Conservation (phyloP, 2,797 vertebrate species). For the Hirundo rustica region DNA sequence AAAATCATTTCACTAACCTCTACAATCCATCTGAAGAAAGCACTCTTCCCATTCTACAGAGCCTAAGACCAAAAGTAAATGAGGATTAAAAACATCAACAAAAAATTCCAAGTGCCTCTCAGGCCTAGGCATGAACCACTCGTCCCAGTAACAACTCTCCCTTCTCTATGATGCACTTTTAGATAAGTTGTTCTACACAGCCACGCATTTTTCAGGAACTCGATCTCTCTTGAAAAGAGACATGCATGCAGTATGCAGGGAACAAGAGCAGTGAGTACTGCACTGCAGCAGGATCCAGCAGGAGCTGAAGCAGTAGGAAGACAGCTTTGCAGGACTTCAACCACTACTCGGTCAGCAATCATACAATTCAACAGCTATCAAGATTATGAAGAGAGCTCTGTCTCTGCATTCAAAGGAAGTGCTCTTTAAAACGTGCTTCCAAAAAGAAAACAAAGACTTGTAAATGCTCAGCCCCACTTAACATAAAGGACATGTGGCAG, state of each 20-base stretch:
- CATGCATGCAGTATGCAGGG: neutral
- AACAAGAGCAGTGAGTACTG: neutral
- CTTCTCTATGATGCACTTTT: neutral
- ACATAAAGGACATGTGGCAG: neutral
- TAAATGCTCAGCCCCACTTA: neutral
- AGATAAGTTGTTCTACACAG: neutral
- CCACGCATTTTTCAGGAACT: neutral
- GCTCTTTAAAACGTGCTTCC: slow-evolving; percentile 35
- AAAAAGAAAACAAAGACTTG: slow-evolving; percentile 26
- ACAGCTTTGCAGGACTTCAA: neutral
- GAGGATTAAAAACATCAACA: neutral
- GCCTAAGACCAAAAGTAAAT: neutral
- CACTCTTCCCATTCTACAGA: neutral
- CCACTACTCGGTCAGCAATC: neutral
- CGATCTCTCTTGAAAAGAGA: neutral
- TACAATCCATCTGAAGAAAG: neutral
- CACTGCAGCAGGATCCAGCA: neutral
- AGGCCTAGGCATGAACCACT: neutral
- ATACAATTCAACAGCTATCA: neutral
- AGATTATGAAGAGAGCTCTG: neutral
- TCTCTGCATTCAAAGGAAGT: neutral
- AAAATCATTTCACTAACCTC: neutral
- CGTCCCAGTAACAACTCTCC: neutral
- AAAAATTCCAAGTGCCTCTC: neutral
- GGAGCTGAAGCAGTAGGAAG: rapidly evolving